Percentiles rank a stretch among this genome's conserved stretches.
Evolutionary conservation across 2,113 vertebrate species (phyloP).

Genomic region (Ornithorhynchus anatinus): DNA sequence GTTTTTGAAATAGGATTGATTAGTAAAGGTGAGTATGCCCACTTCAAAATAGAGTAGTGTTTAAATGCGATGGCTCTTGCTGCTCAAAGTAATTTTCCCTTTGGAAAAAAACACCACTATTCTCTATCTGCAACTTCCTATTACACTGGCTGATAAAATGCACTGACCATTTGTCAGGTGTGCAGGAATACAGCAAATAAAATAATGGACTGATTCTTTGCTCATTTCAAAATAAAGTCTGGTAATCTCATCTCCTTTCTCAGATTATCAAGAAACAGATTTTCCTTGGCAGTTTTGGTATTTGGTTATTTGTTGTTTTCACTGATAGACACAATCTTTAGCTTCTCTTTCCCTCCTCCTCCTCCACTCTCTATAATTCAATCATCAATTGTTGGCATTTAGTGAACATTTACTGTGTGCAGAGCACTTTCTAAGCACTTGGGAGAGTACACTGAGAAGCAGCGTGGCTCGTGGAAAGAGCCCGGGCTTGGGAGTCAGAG

Average conservation of each 20-base stretch:
- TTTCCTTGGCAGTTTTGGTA: no score
- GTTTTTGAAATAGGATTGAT: constrained; percentile 35
- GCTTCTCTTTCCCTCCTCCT: no score
- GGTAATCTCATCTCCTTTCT: neutral
- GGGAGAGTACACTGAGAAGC: no score
- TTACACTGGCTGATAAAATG: neutral
- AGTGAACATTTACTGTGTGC: no score
- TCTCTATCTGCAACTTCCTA: neutral
- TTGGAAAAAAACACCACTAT: neutral
- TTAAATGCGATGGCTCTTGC: constrained; percentile 25
- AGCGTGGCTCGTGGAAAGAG: no score
- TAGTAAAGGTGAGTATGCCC: constrained; percentile 29
- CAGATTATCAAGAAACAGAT: neutral
- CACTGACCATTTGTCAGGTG: neutral
- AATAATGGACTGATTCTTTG: neutral
- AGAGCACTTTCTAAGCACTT: no score
- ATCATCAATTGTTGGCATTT: no score
- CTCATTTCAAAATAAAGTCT: neutral
- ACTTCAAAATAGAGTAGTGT: neutral
- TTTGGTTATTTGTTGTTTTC: no score
- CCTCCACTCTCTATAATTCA: no score
- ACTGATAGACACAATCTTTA: no score
- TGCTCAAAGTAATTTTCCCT: constrained; percentile 49
- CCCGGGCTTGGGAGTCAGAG: no score
- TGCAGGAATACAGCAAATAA: neutral